A percentile compares a stretch with the other conserved stretches of the same genome.
Conservation (phyloP, 1,140 invertebrate genomes). For the Lasioglossum baleicum region DNA sequence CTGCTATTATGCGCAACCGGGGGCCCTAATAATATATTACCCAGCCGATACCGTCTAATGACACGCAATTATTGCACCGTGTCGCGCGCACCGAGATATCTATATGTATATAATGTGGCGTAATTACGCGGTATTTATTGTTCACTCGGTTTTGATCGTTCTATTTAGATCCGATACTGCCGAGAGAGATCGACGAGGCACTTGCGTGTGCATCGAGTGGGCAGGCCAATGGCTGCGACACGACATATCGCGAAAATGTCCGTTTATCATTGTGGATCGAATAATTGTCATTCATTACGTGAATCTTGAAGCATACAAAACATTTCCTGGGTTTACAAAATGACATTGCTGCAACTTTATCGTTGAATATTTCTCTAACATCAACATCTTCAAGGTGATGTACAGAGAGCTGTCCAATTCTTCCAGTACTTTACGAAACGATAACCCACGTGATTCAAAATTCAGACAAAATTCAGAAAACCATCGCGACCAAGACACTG, state of each 20-base stretch:
- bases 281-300: too few relatives aligned
- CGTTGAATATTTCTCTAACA: too few relatives aligned
- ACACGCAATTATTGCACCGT: constrained; percentile 39
- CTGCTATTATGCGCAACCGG: constrained; percentile 11
- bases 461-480: too few relatives aligned
- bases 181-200: neutral
- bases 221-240: neutral
- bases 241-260: neutral
- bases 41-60: constrained; percentile 22
- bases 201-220: neutral
- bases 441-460: too few relatives aligned
- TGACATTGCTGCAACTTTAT: too few relatives aligned
- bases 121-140: constrained; percentile 31
- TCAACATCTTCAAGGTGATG: too few relatives aligned
- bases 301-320: too few relatives aligned
- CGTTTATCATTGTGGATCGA: too few relatives aligned
- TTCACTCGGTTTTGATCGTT: constrained; percentile 30
- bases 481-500: too few relatives aligned
- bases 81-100: neutral
- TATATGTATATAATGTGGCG: constrained; percentile 21
- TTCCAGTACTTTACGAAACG: too few relatives aligned
- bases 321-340: too few relatives aligned
- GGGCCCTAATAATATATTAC: constrained; percentile 25
- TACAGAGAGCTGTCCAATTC: too few relatives aligned
- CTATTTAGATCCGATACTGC: constrained; percentile 23